phyloP scores from a whole-genome alignment of 2,113 vertebrate species.

The Camarhynchus parvulus region DNA sequence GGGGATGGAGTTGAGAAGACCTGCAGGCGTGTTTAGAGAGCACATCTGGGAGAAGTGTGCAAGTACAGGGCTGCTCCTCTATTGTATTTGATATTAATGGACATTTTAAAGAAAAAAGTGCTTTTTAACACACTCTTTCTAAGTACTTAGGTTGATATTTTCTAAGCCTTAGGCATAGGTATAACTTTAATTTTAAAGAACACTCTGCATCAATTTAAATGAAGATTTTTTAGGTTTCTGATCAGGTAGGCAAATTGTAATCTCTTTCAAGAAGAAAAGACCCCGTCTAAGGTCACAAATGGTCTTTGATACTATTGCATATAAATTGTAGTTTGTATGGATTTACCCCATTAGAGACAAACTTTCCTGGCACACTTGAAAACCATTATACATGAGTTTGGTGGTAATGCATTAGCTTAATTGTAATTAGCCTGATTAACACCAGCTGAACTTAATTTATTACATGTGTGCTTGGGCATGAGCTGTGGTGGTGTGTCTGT shows the following conservation, averaged over 20 bases:
- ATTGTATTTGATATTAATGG: neutral
- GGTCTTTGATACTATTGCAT: neutral
- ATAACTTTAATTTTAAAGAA: neutral
- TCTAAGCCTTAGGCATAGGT: neutral
- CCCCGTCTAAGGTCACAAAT: neutral
- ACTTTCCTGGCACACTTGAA: neutral
- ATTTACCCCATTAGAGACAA: neutral
- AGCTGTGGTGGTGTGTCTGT: neutral
- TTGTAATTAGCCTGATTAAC: neutral
- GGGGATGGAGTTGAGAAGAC: neutral
- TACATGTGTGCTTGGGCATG: neutral
- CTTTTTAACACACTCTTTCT: neutral
- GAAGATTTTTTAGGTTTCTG: neutral
- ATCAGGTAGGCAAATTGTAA: neutral
- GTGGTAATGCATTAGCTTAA: neutral
- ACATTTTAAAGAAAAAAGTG: neutral
- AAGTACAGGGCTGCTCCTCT: neutral
- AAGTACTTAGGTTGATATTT: neutral
- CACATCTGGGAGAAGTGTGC: neutral
- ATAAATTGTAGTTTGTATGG: neutral
- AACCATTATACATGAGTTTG: neutral
- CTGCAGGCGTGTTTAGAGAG: neutral
- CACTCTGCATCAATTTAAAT: neutral
- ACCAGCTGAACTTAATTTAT: neutral
- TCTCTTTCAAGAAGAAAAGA: neutral